Percentiles rank a stretch among this genome's conserved stretches.
Evolutionary conservation across 2,113 vertebrate species (phyloP).

Genomic region (Pomatostomus ruficeps): DNA sequence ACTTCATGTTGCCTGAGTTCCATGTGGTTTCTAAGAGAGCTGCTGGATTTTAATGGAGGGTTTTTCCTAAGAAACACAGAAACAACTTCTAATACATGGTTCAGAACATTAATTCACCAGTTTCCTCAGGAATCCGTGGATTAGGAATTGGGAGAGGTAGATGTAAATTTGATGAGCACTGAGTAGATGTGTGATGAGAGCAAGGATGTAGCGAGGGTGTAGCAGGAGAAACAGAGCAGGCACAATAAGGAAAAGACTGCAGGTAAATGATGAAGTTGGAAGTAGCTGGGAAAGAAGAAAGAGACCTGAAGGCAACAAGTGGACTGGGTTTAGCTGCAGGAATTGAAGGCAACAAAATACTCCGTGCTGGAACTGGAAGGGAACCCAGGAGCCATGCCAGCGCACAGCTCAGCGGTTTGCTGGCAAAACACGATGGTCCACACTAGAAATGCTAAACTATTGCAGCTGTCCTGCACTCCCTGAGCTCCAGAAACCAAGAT

Average conservation of each 20-base stretch:
- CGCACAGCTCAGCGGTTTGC: not conserved
- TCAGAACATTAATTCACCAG: not conserved
- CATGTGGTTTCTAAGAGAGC: not conserved
- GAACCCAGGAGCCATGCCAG: not conserved
- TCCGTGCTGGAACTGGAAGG: not conserved
- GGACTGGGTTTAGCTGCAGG: not conserved
- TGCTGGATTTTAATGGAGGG: not conserved
- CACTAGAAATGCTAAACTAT: not conserved
- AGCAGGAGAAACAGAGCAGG: not conserved
- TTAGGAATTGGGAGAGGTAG: not conserved
- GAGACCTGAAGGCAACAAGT: not conserved
- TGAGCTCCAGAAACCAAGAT: not conserved
- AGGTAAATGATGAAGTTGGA: not conserved
- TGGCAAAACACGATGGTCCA: accelerated
- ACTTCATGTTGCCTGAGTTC: not conserved
- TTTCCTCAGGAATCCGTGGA: not conserved
- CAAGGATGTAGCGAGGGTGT: accelerated
- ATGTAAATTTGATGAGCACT: not conserved
- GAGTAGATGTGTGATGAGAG: accelerated
- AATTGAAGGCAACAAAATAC: not conserved
- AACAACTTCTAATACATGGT: not conserved
- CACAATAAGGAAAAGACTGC: not conserved
- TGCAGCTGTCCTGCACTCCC: not conserved
- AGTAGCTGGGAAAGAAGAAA: not conserved
- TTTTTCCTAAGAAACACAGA: not conserved